Conservation (phyloP, 2,888 invertebrate species). For the Cheilosia variabilis region DNA sequence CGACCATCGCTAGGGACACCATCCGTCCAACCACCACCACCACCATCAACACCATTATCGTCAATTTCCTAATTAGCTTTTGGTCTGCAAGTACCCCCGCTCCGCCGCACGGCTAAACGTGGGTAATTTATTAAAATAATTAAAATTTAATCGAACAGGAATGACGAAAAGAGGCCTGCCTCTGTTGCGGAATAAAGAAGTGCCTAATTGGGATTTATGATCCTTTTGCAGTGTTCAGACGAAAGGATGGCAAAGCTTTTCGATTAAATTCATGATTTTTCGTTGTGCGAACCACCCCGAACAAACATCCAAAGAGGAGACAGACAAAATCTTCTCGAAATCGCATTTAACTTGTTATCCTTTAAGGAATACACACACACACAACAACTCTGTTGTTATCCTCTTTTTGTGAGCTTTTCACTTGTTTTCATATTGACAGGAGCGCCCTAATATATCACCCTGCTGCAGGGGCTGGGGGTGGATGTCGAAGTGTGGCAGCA, state of each 20-base stretch:
- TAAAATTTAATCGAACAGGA: slow-evolving; percentile 67
- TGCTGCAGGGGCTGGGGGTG: slow-evolving; percentile 8
- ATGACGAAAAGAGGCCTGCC: slow-evolving; percentile 12
- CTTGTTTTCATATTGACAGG: slow-evolving; percentile 71
- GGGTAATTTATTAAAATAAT: slow-evolving; percentile 71
- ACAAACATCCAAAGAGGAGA: slow-evolving; percentile 22
- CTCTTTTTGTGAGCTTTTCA: slow-evolving; percentile 56
- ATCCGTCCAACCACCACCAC: slow-evolving; percentile 3
- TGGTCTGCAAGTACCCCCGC: neutral
- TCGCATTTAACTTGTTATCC: slow-evolving; percentile 73
- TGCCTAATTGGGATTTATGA: slow-evolving; percentile 67
- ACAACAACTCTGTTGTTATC: slow-evolving; percentile 48
- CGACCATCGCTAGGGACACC: slow-evolving; percentile 40
- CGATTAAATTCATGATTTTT: slow-evolving; percentile 68
- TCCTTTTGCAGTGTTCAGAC: slow-evolving; percentile 17
- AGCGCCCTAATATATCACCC: slow-evolving; percentile 71
- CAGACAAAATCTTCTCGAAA: slow-evolving; percentile 44
- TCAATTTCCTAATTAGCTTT: slow-evolving; percentile 65
- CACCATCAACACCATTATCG: slow-evolving; percentile 58
- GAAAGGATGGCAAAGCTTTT: slow-evolving; percentile 61
- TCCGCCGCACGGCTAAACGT: neutral
- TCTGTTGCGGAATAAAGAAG: slow-evolving; percentile 14
- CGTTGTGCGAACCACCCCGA: slow-evolving; percentile 11
- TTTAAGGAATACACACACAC: slow-evolving; percentile 25
- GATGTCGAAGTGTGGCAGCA: slow-evolving; percentile 10